Evolutionary conservation across 1,140 invertebrate genomes (phyloP), one percentile per base, ranked within the genome.

Genomic region (Aphelenchoides fujianensis): DNA sequence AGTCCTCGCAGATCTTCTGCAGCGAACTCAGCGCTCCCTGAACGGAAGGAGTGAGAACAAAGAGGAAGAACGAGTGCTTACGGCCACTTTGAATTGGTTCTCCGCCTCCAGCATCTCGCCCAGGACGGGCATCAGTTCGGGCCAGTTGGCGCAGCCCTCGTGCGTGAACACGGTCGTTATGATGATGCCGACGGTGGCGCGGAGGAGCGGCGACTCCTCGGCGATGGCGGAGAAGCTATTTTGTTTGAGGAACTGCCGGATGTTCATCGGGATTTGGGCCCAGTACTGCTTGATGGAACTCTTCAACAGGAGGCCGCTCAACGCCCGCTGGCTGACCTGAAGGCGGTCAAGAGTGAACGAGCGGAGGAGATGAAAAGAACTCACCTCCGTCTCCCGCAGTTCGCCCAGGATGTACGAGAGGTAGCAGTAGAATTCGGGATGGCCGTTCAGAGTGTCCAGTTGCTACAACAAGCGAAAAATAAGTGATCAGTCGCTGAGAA

Each of bases 1-100:
- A 95, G 86, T 99, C 96, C 88, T 99, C 96, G 87, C 95, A 98
- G 31, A 99, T 97, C 86, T 98, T 99, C 85, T 98, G 94, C 66
- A 99, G 85, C 2, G 95, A 94, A 79, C 95, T 94, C 87, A 99
- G 97, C 36, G 95, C 92, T 81, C 96, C 96, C 89, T 92, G 80
- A 63, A 86, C 85, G 31, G 32, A 74, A 73, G 28, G n/a, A 61
- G 28, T 61, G 2, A n/a, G 16, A 61, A n/a, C n/a, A n/a, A 61
- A 19, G n/a, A 19, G 28, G 28, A 30, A 30, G n/a, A n/a, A 19
- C 41, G n/a, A 61, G 37, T 1, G n/a, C 7, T 19, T 9, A 62
- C 9, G n/a, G 35, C 16, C 31, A 73, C 70, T 74, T 73, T n/a
- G n/a, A 91, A 90, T 88, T 98, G 95, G 86, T 98, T 92, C 79